Evolutionary conservation across 2,888 invertebrate genomes (phyloP).

Genomic region (Acleris emargana): DNA sequence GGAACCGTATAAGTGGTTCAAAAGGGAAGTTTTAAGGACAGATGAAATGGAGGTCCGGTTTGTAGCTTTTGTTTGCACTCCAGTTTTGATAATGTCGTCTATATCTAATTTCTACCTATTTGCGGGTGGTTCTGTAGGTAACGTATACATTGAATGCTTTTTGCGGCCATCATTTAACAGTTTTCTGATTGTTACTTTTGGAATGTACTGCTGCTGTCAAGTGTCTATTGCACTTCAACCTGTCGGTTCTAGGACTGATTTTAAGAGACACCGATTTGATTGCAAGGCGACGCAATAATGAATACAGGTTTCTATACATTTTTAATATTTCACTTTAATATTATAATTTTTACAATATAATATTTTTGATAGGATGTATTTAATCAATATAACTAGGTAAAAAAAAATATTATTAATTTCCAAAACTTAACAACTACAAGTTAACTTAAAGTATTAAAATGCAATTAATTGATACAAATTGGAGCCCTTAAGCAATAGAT

Average conservation of each 20-base stretch:
- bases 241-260: slow-evolving; percentile 65
- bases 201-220: slow-evolving; percentile 74
- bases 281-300: slow-evolving; percentile 5
- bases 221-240: slow-evolving; percentile 72
- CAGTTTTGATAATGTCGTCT: slow-evolving; percentile 90
- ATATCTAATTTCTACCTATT: slow-evolving; percentile 95
- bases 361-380: background rate
- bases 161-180: slow-evolving; percentile 63
- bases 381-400: background rate
- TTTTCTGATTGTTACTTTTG: slow-evolving; percentile 56
- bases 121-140: slow-evolving; percentile 89
- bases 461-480: slow-evolving; percentile 86
- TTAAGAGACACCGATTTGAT: slow-evolving; percentile 31
- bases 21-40: slow-evolving; percentile 62
- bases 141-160: slow-evolving; percentile 86
- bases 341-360: too few relatives aligned
- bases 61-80: slow-evolving; percentile 87
- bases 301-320: too few relatives aligned
- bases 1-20: slow-evolving; percentile 72
- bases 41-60: slow-evolving; percentile 84
- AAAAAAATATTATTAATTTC: background rate
- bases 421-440: slow-evolving; percentile 18
- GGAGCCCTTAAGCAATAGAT: slow-evolving; percentile 91
- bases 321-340: too few relatives aligned
- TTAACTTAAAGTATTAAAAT: slow-evolving; percentile 47